Conservation (phyloP, 92 coral and sea anemone species). For the Meandrina meandrites region DNA sequence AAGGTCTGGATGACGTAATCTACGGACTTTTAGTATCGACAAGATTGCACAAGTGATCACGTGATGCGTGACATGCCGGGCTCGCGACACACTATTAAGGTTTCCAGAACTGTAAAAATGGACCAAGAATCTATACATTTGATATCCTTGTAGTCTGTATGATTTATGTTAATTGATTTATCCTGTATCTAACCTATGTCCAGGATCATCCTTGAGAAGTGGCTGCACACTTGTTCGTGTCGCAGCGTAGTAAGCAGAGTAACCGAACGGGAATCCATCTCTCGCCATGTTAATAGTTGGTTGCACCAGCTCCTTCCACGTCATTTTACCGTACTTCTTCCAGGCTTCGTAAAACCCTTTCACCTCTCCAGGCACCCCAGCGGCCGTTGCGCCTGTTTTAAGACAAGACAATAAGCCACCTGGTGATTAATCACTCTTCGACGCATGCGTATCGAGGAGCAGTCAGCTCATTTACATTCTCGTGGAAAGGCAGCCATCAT, state of each 20-base stretch:
- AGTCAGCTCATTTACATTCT: too few species aligned
- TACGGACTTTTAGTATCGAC: too few species aligned
- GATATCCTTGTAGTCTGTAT: too few species aligned
- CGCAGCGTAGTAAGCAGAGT: constrained; percentile 50
- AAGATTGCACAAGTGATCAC: too few species aligned
- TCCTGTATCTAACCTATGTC: constrained; percentile 15
- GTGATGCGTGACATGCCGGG: too few species aligned
- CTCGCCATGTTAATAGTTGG: constrained; percentile 71
- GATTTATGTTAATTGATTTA: background rate
- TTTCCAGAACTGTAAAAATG: too few species aligned
- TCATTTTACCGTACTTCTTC: constrained; percentile 56
- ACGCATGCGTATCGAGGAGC: too few species aligned
- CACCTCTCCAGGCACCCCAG: constrained; percentile 72
- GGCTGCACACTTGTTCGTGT: background rate
- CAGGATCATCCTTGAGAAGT: constrained; percentile 40
- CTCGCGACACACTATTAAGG: too few species aligned
- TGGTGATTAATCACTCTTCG: too few species aligned
- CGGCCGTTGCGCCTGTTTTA: constrained; percentile 54
- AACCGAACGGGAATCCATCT: constrained; percentile 58
- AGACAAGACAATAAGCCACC: background rate
- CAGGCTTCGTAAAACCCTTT: constrained; percentile 62
- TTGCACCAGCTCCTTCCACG: constrained; percentile 65
- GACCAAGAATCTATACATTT: too few species aligned
- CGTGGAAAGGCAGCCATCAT: too few species aligned
- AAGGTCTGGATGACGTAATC: too few species aligned